These are phyloP conservation scores for Ashinkailepas kermadecensis DNA, from an alignment of 2,888 invertebrate genomes.

Conservation along the genomic window DNA sequence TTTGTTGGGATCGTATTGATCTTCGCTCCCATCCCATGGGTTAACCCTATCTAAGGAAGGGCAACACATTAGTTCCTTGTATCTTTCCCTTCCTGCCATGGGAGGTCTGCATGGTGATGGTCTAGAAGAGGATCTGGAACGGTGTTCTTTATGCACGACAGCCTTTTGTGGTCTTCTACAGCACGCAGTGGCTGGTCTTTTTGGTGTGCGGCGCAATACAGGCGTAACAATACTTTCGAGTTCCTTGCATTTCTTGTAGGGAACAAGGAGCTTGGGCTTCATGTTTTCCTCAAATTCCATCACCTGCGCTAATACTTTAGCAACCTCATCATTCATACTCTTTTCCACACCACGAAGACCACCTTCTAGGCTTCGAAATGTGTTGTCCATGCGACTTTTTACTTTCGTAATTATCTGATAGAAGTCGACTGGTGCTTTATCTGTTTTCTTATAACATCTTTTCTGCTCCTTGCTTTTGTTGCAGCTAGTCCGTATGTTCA, in stretches of 20 bases:
- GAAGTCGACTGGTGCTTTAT: background rate
- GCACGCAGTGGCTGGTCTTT: background rate
- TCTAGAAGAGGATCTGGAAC: no score
- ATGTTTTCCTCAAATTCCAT: background rate
- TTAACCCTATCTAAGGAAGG: background rate
- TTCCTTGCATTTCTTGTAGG: constrained; percentile 6
- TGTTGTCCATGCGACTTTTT: background rate
- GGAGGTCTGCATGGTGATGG: background rate
- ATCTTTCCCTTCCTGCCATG: background rate
- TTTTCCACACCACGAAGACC: background rate
- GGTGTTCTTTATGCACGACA: no score
- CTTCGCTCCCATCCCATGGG: background rate
- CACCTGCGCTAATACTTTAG: background rate
- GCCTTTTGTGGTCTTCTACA: no score
- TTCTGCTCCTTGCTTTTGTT: background rate
- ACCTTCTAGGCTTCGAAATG: background rate
- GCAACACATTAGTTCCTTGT: background rate
- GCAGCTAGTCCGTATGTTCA: background rate
- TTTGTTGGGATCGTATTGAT: no score
- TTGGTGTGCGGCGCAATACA: background rate
- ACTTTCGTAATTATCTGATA: background rate
- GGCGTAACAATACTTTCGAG: background rate
- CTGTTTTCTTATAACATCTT: background rate
- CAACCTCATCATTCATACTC: background rate
- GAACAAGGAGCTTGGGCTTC: background rate